Evolutionary conservation across 2,113 vertebrate species (phyloP).

Genomic region (Labrus mixtus): DNA sequence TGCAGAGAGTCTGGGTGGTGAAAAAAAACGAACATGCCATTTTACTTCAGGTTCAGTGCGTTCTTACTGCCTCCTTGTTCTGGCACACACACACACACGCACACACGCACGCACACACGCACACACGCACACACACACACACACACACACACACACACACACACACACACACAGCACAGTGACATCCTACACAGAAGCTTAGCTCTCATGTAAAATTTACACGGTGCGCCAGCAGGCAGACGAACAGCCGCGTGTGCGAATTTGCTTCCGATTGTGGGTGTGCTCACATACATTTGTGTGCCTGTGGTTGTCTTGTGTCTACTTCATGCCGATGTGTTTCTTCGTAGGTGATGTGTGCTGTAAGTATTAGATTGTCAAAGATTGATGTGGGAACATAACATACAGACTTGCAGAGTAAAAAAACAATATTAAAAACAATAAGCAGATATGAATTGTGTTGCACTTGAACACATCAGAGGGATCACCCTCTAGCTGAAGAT

Average conservation of each 20-base stretch:
- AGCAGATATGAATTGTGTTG: slow-evolving; percentile 39
- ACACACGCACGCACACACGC: too few species aligned
- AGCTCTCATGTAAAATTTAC: slow-evolving; percentile 92
- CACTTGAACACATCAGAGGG: slow-evolving; percentile 46
- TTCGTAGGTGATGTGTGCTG: slow-evolving; percentile 37
- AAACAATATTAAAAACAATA: slow-evolving; percentile 69
- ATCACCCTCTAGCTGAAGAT: slow-evolving; percentile 27
- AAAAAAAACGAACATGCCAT: slow-evolving; percentile 82
- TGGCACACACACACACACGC: slow-evolving; percentile 78
- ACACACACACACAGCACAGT: slow-evolving; percentile 82
- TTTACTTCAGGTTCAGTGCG: slow-evolving; percentile 91
- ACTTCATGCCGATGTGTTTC: slow-evolving; percentile 21
- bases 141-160: background rate
- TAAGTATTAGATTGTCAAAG: slow-evolving; percentile 71
- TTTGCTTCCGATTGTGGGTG: slow-evolving; percentile 18
- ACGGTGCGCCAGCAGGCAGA: slow-evolving; percentile 63
- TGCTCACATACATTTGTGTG: background rate
- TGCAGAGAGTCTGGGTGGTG: slow-evolving; percentile 30
- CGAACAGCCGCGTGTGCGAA: slow-evolving; percentile 61
- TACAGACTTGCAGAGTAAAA: slow-evolving; percentile 36
- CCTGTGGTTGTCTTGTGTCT: slow-evolving; percentile 9
- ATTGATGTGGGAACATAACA: slow-evolving; percentile 69
- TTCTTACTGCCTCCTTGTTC: slow-evolving; percentile 88
- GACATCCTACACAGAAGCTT: slow-evolving; percentile 88
- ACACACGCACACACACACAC: too few species aligned